phyloP scores from a whole-genome alignment of 2,888 invertebrate species.

The Cantharis nigra region DNA sequence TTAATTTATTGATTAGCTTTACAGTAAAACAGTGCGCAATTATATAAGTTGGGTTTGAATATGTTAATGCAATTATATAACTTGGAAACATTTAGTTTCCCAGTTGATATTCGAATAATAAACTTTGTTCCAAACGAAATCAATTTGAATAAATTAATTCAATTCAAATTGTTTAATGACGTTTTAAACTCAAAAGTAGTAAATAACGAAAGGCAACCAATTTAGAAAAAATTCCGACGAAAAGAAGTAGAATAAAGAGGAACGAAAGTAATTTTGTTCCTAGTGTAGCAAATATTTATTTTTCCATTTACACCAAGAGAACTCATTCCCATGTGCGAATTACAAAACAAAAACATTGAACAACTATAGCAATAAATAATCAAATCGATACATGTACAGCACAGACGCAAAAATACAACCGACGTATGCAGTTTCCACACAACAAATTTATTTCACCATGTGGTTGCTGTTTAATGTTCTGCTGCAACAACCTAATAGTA shows the following conservation, averaged over 20 bases:
- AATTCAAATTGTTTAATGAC: background rate
- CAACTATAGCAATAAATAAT: background rate
- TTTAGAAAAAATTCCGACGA: background rate
- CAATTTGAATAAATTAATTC: background rate
- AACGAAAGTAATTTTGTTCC: background rate
- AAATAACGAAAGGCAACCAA: background rate
- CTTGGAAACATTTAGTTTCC: background rate
- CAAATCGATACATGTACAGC: background rate
- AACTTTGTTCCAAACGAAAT: background rate
- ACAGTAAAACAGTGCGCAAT: background rate
- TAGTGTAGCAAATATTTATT: background rate
- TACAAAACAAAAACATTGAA: background rate
- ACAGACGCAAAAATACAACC: background rate
- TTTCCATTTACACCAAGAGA: background rate
- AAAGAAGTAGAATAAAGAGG: too few relatives aligned
- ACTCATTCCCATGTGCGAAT: background rate
- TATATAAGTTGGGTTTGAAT: background rate
- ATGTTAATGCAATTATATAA: background rate
- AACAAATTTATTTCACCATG: background rate
- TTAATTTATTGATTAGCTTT: conserved; percentile 3
- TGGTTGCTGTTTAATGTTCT: background rate
- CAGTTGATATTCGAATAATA: background rate
- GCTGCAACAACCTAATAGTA: background rate
- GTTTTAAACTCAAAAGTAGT: background rate
- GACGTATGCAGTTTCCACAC: background rate